A percentile compares a stretch with the other conserved stretches of the same genome.
These are phyloP conservation scores for Drosophila sturtevanti DNA, from an alignment of 1,140 invertebrate genomes.

Conservation along the genomic window DNA sequence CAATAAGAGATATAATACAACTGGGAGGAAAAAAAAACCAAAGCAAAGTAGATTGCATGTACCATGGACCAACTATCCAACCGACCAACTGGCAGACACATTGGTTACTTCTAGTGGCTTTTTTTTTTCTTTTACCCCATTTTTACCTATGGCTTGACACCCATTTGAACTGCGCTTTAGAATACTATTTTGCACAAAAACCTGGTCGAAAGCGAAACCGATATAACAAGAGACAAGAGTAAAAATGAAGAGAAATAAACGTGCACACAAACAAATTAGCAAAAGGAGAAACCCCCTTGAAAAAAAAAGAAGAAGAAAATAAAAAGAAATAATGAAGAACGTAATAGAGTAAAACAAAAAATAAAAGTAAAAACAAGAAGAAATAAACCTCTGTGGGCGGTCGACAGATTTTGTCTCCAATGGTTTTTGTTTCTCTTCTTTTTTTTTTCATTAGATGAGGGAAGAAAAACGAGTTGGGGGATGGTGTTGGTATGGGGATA, in stretches of 20 bases:
- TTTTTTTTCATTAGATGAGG: neutral
- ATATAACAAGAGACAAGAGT: conserved; percentile 22
- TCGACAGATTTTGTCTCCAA: conserved; percentile 1
- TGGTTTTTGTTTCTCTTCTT: neutral
- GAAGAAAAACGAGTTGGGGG: no score
- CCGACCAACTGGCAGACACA: conserved; percentile 17
- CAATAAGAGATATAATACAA: conserved; percentile 22
- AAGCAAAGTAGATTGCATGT: conserved; percentile 34
- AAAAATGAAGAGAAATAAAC: conserved; percentile 30
- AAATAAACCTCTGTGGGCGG: conserved; percentile 60
- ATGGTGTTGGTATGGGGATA: neutral
- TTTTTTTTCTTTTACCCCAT: conserved; percentile 31
- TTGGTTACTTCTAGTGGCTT: neutral
- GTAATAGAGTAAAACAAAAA: conserved; percentile 24
- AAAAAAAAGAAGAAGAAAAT: conserved; percentile 49
- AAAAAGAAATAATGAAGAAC: conserved; percentile 28
- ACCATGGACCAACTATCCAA: conserved; percentile 16
- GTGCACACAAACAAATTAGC: conserved; percentile 74
- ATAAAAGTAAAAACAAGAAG: conserved; percentile 29
- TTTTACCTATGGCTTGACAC: conserved; percentile 64
- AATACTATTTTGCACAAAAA: conserved; percentile 50
- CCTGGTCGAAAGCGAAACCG: conserved; percentile 54
- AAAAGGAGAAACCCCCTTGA: conserved; percentile 57
- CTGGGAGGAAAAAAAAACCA: conserved; percentile 44
- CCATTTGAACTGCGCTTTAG: conserved; percentile 54